phyloP scores from a whole-genome alignment of 1,140 invertebrate genomes.

The Sycophila sp. region DNA sequence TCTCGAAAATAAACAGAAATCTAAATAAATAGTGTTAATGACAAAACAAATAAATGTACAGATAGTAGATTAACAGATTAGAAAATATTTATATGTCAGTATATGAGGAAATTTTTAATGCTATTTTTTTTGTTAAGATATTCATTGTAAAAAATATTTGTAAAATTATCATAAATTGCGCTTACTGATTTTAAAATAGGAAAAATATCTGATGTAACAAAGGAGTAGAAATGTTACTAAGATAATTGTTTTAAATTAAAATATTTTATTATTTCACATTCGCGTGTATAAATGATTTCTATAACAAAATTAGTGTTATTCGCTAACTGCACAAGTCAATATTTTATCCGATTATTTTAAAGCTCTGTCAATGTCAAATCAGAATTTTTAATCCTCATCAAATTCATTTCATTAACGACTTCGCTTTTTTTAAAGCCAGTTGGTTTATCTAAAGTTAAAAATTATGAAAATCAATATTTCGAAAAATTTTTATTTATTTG shows the following conservation, averaged over 20 bases:
- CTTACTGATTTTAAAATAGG: slow-evolving; percentile 21
- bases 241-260: slow-evolving; percentile 52
- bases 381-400: slow-evolving; percentile 14
- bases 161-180: slow-evolving; percentile 12
- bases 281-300: slow-evolving; percentile 50
- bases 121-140: slow-evolving; percentile 5
- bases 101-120: background rate
- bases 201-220: slow-evolving; percentile 6
- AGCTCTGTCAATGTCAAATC: slow-evolving; percentile 15
- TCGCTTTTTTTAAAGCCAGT: slow-evolving; percentile 18
- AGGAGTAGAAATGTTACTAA: slow-evolving; percentile 21
- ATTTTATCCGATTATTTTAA: slow-evolving; percentile 36
- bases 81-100: slow-evolving; percentile 5
- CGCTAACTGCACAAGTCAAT: slow-evolving; percentile 39
- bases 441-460: slow-evolving; percentile 24
- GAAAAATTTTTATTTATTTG: slow-evolving; percentile 10
- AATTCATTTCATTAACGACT: slow-evolving; percentile 5
- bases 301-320: slow-evolving; percentile 42
- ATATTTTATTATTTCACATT: slow-evolving; percentile 56
- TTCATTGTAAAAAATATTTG: slow-evolving; percentile 14
- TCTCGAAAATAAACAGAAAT: slow-evolving; percentile 41
- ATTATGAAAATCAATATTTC: slow-evolving; percentile 16
- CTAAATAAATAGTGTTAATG: background rate
- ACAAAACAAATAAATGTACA: slow-evolving; percentile 13
- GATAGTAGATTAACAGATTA: background rate